Evolutionary conservation across 2,888 invertebrate species (phyloP), one percentile per base, ranked within the genome.

Genomic region (Griposia aprilina): DNA sequence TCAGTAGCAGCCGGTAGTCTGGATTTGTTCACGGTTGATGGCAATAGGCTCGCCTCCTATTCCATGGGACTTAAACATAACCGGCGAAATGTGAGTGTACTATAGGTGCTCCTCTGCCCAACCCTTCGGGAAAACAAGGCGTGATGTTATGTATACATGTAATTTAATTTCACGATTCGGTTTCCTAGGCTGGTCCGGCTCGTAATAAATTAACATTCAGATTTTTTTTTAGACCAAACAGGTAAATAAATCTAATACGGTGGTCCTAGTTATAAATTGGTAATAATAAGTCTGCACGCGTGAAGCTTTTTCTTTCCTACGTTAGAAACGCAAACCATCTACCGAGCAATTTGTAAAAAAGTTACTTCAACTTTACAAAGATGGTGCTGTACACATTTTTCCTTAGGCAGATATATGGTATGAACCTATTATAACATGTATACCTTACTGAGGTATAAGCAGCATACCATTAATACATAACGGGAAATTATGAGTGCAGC

Each of bases 311-410:
- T 1, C 5, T 36, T 20, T 30, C 11, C 5, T 36, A 59, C 30
- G 7, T 8, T 15, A n/a, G 17, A 41, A 17, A 41, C 15, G 20
- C 23, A 13, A 57, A n/a, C 55, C 41, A 30, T 17, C 4, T 23
- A 20, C 7, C 15, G 26, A 74, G 55, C 13, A 3, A 23, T 68
- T 50, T 66, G 30, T 15, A 23, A 63, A 72, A 67, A 67, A 79
- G 70, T 82, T 67, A 10, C 72, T 36, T 41, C n/a, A 15, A 30
- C 1, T 65, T 63, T 23, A 41, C 59, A 63, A 26, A 82, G 82
- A 82, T 84, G 82, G 82, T 63, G 84, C 82, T 84, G 73, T 71
- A 60, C 15, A 13, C 15, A 70, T 20, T 78, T 59, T 78, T 59
- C 26, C 0, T 2, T 15, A 13, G 1, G 5, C 20, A 30, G 4